Evolutionary conservation across 2,888 invertebrate species (phyloP), one percentile per base, ranked within the genome.

Genomic region (Odontocolon sp.): DNA sequence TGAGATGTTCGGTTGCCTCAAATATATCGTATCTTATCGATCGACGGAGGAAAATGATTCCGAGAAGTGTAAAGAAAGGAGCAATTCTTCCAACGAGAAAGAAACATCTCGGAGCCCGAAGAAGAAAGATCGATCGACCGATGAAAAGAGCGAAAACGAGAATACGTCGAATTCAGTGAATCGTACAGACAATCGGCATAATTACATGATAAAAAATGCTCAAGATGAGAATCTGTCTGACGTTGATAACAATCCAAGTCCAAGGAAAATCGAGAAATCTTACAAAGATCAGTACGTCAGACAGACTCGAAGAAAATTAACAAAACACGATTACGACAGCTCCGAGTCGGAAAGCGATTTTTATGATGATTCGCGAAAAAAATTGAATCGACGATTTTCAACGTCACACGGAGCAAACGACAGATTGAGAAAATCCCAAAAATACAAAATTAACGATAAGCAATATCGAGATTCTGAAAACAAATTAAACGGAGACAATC

Each of bases 1-100:
- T 28, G 77, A 84, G n/a, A 82, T 87, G 68, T 75, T 87, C 23
- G 82, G 86, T 40, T 84, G 82, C 14, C 76, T 87, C 14, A 83
- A 84, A 26, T 85, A 83, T 56, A 52, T 86, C n/a, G 38, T 83
- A 0, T 81, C 82, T 1, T 81, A 84, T 11, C 76, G 57, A 28
- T 23, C 77, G 18, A 54, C 50, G 1, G 69, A 56, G 18, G 64
- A 69, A 6, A n/a, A 28, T 38, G 68, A 79, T 18, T 1, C 16
- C 3, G 52, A 57, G 11, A 40, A n/a, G n/a, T n/a, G n/a, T n/a
- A n/a, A n/a, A n/a, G n/a, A n/a, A n/a, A n/a, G n/a, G n/a, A n/a
- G n/a, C n/a, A n/a, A n/a, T n/a, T n/a, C n/a, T 45, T 45, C 28
- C 4, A 14, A 14, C n/a, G 18, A 4, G 2, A 47, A 67, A 1